Evolutionary conservation across 2,797 vertebrate species (phyloP).

Genomic region (Anisognathus igniventris): DNA sequence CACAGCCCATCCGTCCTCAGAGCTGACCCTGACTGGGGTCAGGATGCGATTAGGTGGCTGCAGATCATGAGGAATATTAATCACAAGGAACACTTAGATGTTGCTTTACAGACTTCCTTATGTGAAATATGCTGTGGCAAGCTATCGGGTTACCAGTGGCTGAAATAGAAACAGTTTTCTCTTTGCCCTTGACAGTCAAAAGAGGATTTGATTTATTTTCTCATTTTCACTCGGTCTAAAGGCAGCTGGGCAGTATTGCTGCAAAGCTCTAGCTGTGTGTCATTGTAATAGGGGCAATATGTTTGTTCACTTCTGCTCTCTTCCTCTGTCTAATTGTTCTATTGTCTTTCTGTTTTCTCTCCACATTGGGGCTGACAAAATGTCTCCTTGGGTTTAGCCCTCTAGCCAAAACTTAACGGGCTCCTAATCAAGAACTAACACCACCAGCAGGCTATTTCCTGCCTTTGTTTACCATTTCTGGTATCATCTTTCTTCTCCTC

Average conservation of each 20-base stretch:
- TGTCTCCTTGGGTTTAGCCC: constrained; percentile 48
- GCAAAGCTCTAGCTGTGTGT: constrained; percentile 31
- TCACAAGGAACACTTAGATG: constrained; percentile 31
- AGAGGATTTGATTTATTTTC: constrained; percentile 62
- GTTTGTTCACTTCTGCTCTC: constrained; percentile 51
- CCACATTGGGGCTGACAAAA: constrained; percentile 40
- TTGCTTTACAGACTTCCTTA: constrained; percentile 44
- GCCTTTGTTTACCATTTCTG: constrained; percentile 37
- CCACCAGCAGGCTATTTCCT: constrained; percentile 50
- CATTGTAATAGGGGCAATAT: constrained; percentile 38
- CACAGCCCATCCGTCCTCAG: constrained; percentile 1
- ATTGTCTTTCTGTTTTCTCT: constrained; percentile 53
- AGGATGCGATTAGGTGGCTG: constrained; percentile 31
- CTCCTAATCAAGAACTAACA: constrained; percentile 50
- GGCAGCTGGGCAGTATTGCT: constrained; percentile 52
- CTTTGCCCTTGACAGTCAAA: constrained; percentile 48
- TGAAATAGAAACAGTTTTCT: constrained; percentile 46
- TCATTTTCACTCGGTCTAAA: constrained; percentile 51
- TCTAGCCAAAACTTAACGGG: constrained; percentile 47
- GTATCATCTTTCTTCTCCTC: constrained; percentile 36
- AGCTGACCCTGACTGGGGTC: constrained; percentile 23
- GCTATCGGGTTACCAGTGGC: constrained; percentile 41
- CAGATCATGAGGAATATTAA: constrained; percentile 56
- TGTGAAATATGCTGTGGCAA: constrained; percentile 39
- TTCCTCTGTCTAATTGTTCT: constrained; percentile 44